phyloP scores from a whole-genome alignment of 2,113 vertebrate genomes.

The Petaurus breviceps region DNA sequence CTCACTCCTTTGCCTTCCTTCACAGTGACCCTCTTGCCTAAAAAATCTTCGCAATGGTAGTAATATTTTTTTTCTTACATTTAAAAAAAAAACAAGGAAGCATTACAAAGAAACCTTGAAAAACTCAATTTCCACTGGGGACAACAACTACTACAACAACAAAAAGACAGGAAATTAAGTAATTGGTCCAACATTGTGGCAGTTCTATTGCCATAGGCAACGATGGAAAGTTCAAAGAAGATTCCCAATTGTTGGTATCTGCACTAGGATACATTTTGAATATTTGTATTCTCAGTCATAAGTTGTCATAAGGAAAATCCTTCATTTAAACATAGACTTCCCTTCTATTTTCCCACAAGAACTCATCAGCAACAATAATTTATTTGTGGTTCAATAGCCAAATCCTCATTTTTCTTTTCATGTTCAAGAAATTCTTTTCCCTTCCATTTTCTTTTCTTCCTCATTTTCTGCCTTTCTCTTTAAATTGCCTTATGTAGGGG shows the following conservation, averaged over 20 bases:
- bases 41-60: not conserved
- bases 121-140: conserved; percentile 26
- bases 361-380: not conserved
- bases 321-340: not conserved
- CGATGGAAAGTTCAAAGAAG: not conserved
- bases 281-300: not conserved
- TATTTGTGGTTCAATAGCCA: not conserved
- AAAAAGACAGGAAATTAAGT: conserved; percentile 13
- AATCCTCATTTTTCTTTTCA: not conserved
- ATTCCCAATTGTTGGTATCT: not conserved
- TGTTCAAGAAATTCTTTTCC: not conserved
- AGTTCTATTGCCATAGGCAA: not conserved
- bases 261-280: not conserved
- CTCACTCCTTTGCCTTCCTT: rapidly evolving
- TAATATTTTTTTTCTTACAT: not conserved
- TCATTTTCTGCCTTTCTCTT: not conserved
- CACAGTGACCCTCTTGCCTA: not conserved
- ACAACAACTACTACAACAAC: not conserved
- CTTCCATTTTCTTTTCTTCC: conserved; percentile 33
- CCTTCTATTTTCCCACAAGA: not conserved
- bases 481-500: conserved; percentile 2
- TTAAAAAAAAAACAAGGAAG: conserved; percentile 4
- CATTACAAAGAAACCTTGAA: not conserved
- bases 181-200: not conserved
- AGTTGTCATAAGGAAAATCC: not conserved